phyloP scores from a whole-genome alignment of 2,113 vertebrate species.

The Athene cunicularia region DNA sequence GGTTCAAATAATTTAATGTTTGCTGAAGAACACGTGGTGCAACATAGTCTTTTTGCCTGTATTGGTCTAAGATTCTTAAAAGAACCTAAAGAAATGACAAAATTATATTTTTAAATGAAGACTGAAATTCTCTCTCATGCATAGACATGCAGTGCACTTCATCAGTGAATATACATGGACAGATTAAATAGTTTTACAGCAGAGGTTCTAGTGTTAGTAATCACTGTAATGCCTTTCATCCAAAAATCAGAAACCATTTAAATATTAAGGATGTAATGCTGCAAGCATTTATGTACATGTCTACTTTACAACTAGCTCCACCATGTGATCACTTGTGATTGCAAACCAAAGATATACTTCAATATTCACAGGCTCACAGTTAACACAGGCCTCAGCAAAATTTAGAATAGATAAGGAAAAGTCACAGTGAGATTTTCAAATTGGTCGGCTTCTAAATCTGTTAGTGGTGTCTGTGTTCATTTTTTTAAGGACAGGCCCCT shows the following conservation, averaged over 20 bases:
- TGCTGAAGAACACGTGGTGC: constrained; percentile 94
- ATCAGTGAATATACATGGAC: background rate
- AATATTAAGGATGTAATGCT: background rate
- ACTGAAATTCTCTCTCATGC: background rate
- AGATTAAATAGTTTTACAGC: background rate
- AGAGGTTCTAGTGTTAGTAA: background rate
- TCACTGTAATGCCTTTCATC: background rate
- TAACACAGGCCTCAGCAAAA: background rate
- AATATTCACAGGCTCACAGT: background rate
- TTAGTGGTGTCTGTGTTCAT: background rate
- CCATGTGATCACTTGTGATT: background rate
- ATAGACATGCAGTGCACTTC: background rate
- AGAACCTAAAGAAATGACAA: constrained; percentile 80
- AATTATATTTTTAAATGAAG: background rate
- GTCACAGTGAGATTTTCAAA: background rate
- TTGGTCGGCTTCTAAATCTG: background rate
- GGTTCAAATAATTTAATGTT: constrained; percentile 89
- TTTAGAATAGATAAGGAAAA: background rate
- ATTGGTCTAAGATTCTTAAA: constrained; percentile 92
- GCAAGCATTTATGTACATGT: background rate
- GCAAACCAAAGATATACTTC: background rate
- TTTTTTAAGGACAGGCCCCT: background rate
- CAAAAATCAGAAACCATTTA: background rate
- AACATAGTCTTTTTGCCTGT: constrained; percentile 90
- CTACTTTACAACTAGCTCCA: background rate